Evolutionary conservation across 2,888 invertebrate species (phyloP), one percentile per base, ranked within the genome.

Genomic region (Drosophila prolongata): DNA sequence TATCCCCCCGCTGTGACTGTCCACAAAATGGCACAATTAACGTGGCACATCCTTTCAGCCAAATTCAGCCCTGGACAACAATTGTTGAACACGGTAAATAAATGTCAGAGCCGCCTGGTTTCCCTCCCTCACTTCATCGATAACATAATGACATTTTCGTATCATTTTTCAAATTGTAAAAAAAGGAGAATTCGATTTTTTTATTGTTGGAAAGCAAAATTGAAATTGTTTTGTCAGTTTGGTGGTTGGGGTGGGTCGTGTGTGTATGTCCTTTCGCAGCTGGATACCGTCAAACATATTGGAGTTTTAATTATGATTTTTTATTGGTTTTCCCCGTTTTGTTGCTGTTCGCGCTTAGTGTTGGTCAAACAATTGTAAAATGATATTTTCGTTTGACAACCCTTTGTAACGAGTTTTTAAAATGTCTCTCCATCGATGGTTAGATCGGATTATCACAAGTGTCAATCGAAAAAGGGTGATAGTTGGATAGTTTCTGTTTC

Each of bases 221-320:
- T 80, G 59, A 86, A 90, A 88, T 79, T 88, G 89, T 89, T 89
- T 80, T 90, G 89, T 89, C 88, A 90, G 89, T 88, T 62, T 81
- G 85, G 90, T 87, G 89, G 90, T 82, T 67, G 70, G 73, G 38
- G 34, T 47, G 70, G 38, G 56, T 70, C 40, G 68, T 53, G 65
- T 35, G 68, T 43, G 55, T 64, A 65, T 43, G 69, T 62, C 50
- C 64, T 53, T 55, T 58, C 91, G 74, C 90, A 89, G 90, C 89
- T 85, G 91, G 90, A 89, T 76, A 72, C 68, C 87, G 50, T 43
- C 58, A 73, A 80, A 78, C 75, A 82, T 79, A 89, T 88, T 90
- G 80, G 83, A 76, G 76, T 87, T 90, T 91, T 91, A 88, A 90
- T 90, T 90, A 89, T 89, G 87, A 80, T 76, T 90, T 90, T 90